These are phyloP conservation scores for Alloplasta piceator DNA, from an alignment of 2,888 invertebrate species.

Conservation along the genomic window DNA sequence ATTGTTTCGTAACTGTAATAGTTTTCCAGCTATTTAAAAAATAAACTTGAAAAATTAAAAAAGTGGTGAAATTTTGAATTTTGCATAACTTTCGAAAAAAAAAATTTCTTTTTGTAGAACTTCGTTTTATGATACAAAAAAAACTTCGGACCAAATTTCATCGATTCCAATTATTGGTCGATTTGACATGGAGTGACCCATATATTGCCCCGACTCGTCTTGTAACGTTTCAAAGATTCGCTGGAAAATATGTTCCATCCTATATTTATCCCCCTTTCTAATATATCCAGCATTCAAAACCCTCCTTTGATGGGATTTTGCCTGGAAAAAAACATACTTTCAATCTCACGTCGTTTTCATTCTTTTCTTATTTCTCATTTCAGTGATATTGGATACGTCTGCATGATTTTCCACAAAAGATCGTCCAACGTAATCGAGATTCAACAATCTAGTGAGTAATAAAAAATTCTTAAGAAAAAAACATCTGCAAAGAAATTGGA, in stretches of 20 bases:
- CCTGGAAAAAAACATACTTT: neutral
- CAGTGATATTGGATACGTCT: slow-evolving; percentile 92
- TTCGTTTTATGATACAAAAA: too few species aligned
- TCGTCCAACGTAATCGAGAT: slow-evolving; percentile 90
- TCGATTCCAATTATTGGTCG: too few species aligned
- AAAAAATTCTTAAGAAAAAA: slow-evolving; percentile 8
- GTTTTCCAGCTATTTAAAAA: too few species aligned
- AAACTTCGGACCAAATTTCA: too few species aligned
- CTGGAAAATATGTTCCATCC: slow-evolving; percentile 27
- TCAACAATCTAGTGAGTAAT: slow-evolving; percentile 85
- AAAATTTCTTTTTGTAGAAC: too few species aligned
- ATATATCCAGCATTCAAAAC: neutral
- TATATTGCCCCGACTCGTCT: too few species aligned
- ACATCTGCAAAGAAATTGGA: too few species aligned
- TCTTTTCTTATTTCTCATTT: slow-evolving; percentile 74
- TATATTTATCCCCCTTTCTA: neutral
- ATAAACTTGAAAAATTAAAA: too few species aligned
- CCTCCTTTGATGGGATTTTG: neutral
- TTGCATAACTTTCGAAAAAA: too few species aligned
- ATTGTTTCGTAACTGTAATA: too few species aligned
- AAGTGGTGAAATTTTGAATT: too few species aligned
- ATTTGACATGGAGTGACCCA: too few species aligned
- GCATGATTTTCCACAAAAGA: slow-evolving; percentile 90
- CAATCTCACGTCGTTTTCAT: slow-evolving; percentile 22
- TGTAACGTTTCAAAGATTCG: slow-evolving; percentile 7